Conservation (phyloP, 1,140 invertebrate genomes). For the Zaprionus capensis region DNA sequence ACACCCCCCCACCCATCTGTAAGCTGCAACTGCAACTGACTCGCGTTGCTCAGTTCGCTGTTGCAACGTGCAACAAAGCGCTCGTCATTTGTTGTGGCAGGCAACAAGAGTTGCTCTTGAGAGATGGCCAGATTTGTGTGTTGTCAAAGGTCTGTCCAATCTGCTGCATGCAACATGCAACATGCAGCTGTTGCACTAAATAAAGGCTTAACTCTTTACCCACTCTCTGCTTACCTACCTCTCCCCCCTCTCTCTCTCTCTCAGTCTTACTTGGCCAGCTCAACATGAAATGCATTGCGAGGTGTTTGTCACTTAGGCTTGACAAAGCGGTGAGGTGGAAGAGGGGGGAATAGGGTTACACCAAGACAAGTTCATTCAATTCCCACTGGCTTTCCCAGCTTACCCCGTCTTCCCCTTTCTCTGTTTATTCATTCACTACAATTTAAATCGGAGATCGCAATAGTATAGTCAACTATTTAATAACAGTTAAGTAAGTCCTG, state of each 20-base stretch:
- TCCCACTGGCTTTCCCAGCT: no score
- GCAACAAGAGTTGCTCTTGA: slow-evolving; percentile 1
- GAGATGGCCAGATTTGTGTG: slow-evolving; percentile 26
- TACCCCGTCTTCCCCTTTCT: no score
- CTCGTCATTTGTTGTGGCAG: slow-evolving; percentile 24
- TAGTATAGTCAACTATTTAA: no score
- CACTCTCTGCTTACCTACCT: neutral
- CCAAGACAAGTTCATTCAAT: no score
- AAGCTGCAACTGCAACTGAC: neutral
- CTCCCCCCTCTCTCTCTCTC: neutral
- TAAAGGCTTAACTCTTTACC: slow-evolving; percentile 18
- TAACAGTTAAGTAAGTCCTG: no score
- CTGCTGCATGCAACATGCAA: slow-evolving; percentile 29
- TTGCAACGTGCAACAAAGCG: slow-evolving; percentile 21
- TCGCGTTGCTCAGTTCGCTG: neutral
- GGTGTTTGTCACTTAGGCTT: neutral
- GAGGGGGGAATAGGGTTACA: no score
- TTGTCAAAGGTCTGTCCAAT: slow-evolving; percentile 32
- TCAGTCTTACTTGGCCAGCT: neutral
- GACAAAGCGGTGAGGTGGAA: no score
- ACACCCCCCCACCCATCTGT: neutral
- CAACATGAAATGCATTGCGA: neutral
- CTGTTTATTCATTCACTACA: no score
- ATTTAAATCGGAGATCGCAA: no score
- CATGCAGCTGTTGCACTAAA: slow-evolving; percentile 24